Evolutionary conservation across 1,140 invertebrate genomes (phyloP).

Genomic region (Sarcophaga peregrina): DNA sequence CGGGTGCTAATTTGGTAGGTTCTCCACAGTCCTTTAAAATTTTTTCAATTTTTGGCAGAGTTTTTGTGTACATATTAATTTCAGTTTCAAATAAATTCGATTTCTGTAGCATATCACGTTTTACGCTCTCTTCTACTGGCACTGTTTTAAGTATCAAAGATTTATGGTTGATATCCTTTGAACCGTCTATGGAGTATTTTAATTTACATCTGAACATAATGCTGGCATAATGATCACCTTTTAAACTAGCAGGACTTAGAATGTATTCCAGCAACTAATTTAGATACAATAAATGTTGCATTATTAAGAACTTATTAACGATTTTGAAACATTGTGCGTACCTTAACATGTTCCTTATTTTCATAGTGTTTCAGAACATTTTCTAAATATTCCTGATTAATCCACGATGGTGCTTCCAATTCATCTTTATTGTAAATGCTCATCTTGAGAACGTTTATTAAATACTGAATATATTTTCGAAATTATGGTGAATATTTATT

Average conservation of each 20-base stretch:
- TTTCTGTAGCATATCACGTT: conserved; percentile 35
- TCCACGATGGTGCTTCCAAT: conserved; percentile 51
- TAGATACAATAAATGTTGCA: background rate
- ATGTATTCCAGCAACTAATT: conserved; percentile 29
- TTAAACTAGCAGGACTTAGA: conserved; percentile 47
- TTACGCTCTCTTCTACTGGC: conserved; percentile 10
- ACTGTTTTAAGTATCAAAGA: conserved; percentile 44
- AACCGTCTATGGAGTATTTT: conserved; percentile 35
- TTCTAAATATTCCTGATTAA: conserved; percentile 51
- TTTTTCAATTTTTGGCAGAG: conserved; percentile 39
- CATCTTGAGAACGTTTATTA: background rate
- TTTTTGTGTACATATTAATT: conserved; percentile 38
- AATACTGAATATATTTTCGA: no score
- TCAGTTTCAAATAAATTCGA: conserved; percentile 53
- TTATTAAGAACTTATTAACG: background rate
- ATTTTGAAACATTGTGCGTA: background rate
- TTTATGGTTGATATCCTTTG: background rate
- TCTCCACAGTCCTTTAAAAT: conserved; percentile 21
- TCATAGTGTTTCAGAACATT: conserved; percentile 46
- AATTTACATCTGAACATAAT: conserved; percentile 50
- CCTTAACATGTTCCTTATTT: conserved; percentile 39
- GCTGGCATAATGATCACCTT: conserved; percentile 54
- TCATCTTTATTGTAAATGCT: conserved; percentile 52
- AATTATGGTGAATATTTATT: no score
- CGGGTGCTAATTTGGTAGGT: conserved; percentile 14